Evolutionary conservation across 2,888 invertebrate species (phyloP).

Genomic region (Tinea pellionella): DNA sequence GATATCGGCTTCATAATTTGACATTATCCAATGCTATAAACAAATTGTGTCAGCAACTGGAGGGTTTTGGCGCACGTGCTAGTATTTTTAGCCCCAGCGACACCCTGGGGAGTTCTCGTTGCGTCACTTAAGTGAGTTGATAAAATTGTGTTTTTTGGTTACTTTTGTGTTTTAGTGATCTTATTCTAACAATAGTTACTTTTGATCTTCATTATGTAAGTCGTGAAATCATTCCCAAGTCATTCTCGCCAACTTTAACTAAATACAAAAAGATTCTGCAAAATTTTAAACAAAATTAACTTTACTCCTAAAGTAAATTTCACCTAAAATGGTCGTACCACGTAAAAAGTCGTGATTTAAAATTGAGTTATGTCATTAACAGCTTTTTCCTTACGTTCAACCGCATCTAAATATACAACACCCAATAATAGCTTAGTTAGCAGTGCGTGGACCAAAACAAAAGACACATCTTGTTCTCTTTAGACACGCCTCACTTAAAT

Average conservation of each 20-base stretch:
- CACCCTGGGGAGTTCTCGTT: conserved; percentile 45
- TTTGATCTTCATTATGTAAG: too few species aligned
- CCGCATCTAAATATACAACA: conserved; percentile 25
- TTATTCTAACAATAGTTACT: too few species aligned
- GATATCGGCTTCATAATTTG: neutral
- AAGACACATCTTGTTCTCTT: conserved; percentile 15
- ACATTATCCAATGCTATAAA: conserved; percentile 21
- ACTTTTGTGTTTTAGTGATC: too few species aligned
- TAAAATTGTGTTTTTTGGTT: neutral
- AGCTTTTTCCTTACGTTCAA: conserved; percentile 13
- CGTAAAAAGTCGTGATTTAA: neutral
- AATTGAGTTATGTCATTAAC: neutral
- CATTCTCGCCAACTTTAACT: too few species aligned
- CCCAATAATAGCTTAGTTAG: conserved; percentile 45
- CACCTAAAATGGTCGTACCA: too few species aligned
- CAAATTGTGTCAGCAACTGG: conserved; percentile 36
- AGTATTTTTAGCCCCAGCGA: conserved; percentile 49
- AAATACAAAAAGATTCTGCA: too few species aligned
- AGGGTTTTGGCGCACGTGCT: conserved; percentile 38
- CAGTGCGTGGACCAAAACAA: conserved; percentile 40
- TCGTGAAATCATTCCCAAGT: too few species aligned
- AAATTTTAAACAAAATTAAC: too few species aligned
- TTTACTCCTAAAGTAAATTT: too few species aligned
- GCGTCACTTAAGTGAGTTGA: conserved; percentile 31
- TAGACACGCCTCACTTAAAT: conserved; percentile 1